Conservation (phyloP, 1,140 invertebrate genomes). For the Branchinecta lindahli region DNA sequence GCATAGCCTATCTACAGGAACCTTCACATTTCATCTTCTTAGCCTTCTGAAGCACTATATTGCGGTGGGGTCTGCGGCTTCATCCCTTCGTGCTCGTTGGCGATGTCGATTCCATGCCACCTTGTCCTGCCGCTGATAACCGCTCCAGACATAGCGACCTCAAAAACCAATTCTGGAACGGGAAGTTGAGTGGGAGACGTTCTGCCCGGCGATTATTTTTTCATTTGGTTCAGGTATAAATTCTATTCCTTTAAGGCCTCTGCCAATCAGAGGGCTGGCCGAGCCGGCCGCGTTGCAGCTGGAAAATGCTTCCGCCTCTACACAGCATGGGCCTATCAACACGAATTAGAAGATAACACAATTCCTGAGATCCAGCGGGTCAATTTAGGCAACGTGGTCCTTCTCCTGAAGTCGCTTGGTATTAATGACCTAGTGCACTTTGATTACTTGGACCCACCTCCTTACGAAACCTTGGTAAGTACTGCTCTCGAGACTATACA, state of each 20-base stretch:
- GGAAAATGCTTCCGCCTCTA: constrained; percentile 97
- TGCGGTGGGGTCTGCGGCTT: too few species aligned
- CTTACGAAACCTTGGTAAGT: constrained; percentile 78
- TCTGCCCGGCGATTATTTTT: too few species aligned
- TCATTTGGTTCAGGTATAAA: too few species aligned
- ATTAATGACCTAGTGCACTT: constrained; percentile 97
- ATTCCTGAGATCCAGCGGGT: constrained; percentile 96
- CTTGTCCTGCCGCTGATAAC: too few species aligned
- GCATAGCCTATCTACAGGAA: too few species aligned
- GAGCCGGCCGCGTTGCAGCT: constrained; percentile 79
- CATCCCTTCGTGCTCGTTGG: too few species aligned
- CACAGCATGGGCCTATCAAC: constrained; percentile 90
- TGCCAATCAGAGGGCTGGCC: constrained; percentile 81
- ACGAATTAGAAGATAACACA: constrained; percentile 95
- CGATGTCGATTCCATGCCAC: too few species aligned
- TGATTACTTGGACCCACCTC: constrained; percentile 96
- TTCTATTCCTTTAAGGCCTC: constrained; percentile 41
- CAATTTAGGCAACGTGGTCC: constrained; percentile 92
- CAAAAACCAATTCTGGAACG: too few species aligned
- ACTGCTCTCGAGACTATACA: background rate
- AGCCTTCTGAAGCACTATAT: too few species aligned
- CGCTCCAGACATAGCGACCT: too few species aligned
- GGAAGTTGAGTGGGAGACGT: too few species aligned
- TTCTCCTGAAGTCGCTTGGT: constrained; percentile 89
- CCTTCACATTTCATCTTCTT: too few species aligned